Conservation (phyloP, 2,797 vertebrate genomes). For the Acanthurus lineatus region DNA sequence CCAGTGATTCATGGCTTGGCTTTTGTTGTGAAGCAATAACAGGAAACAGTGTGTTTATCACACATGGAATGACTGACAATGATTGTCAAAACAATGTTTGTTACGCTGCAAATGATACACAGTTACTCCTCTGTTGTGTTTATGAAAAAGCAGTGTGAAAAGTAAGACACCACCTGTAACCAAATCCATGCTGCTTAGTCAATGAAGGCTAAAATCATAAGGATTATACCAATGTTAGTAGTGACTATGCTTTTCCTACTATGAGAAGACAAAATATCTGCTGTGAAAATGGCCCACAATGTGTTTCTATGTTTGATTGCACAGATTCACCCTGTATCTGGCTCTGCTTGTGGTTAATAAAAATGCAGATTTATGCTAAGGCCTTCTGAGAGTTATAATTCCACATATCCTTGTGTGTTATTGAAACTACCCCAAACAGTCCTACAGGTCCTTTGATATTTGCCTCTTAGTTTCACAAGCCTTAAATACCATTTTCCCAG, state of each 20-base stretch:
- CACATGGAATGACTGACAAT: not conserved
- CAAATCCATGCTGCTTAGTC: conserved; percentile 5
- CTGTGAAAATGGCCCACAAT: not conserved
- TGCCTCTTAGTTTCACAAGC: conserved; percentile 40
- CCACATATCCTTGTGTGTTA: conserved; percentile 48
- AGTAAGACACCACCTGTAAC: conserved; percentile 2
- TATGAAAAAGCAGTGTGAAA: too few species aligned
- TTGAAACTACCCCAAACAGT: conserved; percentile 60
- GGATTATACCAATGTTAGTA: not conserved
- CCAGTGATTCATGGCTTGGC: accelerated
- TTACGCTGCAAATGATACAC: not conserved
- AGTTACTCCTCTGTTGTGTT: not conserved
- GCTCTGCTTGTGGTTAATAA: conserved; percentile 5
- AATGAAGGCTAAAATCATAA: not conserved
- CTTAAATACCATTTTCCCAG: conserved; percentile 63
- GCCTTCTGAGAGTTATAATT: conserved; percentile 31
- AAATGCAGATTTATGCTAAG: conserved; percentile 7
- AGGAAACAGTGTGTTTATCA: conserved; percentile 4
- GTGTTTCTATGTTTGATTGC: conserved; percentile 1
- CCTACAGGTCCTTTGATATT: conserved; percentile 46
- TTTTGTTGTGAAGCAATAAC: conserved; percentile 29
- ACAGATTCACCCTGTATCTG: not conserved
- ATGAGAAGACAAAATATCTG: not conserved
- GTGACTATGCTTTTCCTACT: not conserved
- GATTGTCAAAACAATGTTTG: not conserved